phyloP scores from a whole-genome alignment of 2,113 vertebrate genomes.

The Sylvietta virens region DNA sequence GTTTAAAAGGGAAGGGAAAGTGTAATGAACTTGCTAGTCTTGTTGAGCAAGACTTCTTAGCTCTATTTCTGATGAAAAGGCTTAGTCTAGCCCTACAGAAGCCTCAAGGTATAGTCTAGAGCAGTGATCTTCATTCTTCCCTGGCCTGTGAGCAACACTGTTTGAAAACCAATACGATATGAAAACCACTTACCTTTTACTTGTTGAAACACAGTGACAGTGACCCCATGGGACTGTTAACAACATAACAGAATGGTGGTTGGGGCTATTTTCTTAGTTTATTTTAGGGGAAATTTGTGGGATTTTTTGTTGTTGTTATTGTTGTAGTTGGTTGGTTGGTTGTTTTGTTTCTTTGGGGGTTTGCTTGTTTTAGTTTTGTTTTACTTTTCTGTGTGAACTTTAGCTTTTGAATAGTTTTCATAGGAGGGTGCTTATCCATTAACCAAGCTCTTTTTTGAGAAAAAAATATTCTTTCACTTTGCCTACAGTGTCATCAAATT shows the following conservation, averaged over 20 bases:
- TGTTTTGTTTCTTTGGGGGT: background rate
- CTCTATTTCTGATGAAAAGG: background rate
- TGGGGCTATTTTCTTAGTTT: background rate
- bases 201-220: background rate
- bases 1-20: background rate
- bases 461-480: background rate
- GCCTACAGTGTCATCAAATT: conserved; percentile 15
- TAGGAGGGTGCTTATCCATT: background rate
- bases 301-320: background rate
- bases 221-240: background rate
- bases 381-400: background rate
- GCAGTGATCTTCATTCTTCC: background rate
- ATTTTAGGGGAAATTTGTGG: background rate
- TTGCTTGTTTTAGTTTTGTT: background rate
- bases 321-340: background rate
- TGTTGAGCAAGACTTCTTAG: background rate
- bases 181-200: background rate
- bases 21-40: background rate
- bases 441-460: background rate
- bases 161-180: background rate
- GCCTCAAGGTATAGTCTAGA: background rate
- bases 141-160: background rate
- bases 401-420: background rate
- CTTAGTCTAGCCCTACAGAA: background rate
- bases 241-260: background rate